Conservation (phyloP, 2,113 vertebrate genomes). For the Salvator merianae region DNA sequence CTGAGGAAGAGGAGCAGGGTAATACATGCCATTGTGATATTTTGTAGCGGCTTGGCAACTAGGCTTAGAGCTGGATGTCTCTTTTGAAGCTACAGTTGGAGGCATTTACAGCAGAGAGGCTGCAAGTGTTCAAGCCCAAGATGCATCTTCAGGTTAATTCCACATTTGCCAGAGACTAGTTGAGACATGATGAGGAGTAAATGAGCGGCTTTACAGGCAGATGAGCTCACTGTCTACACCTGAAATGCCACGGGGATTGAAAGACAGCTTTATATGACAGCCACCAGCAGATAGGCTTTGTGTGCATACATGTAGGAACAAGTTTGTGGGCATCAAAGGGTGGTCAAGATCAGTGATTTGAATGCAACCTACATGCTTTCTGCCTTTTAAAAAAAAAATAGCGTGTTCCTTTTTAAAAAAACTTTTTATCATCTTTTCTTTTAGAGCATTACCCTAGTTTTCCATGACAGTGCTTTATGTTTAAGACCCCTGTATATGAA, state of each 20-base stretch:
- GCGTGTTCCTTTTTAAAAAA: too few relatives aligned
- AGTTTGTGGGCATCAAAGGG: background rate
- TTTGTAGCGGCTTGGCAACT: background rate
- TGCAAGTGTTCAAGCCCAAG: background rate
- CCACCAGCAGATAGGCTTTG: background rate
- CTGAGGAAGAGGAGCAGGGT: background rate
- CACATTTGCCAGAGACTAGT: background rate
- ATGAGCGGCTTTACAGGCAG: background rate
- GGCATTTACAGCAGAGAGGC: background rate
- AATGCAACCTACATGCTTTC: background rate
- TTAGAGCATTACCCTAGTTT: too few relatives aligned
- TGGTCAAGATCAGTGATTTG: background rate
- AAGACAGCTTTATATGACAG: background rate
- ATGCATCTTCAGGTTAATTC: background rate
- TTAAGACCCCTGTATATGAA: background rate
- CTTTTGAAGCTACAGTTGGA: background rate
- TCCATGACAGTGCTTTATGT: too few relatives aligned
- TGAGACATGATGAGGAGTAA: background rate
- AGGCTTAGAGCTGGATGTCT: background rate
- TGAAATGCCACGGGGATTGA: conserved; percentile 24
- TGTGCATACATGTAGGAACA: background rate
- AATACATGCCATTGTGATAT: background rate
- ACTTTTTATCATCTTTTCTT: too few relatives aligned
- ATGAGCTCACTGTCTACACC: conserved; percentile 21
- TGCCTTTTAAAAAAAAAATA: background rate